Percentiles rank a stretch among this genome's conserved stretches.
Conservation (phyloP, 2,113 vertebrate genomes). For the Dendropsophus ebraccatus region DNA sequence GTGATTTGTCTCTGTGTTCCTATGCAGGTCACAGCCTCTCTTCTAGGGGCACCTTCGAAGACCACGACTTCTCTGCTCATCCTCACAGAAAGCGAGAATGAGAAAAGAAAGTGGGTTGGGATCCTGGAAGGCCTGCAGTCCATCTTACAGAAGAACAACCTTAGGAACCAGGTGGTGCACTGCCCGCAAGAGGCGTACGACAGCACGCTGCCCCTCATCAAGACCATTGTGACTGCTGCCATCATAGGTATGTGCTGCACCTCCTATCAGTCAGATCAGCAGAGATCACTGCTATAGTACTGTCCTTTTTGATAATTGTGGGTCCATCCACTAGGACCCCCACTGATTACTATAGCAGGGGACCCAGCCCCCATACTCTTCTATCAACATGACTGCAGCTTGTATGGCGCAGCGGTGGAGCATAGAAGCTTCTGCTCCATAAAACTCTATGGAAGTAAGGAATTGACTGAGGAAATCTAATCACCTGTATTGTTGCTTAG, state of each 20-base stretch:
- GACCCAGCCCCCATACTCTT: too few species aligned
- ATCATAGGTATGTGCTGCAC: constrained; percentile 80
- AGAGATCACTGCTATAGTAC: too few species aligned
- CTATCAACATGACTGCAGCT: too few species aligned
- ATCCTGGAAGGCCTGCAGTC: constrained; percentile 91
- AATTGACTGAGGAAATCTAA: too few species aligned
- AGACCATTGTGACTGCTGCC: constrained; percentile 84
- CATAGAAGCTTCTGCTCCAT: too few species aligned
- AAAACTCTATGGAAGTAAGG: neutral
- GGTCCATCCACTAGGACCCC: too few species aligned
- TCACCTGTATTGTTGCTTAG: constrained; percentile 70
- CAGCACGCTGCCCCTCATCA: constrained; percentile 90
- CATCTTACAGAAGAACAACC: constrained; percentile 89
- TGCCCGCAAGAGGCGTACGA: constrained; percentile 92
- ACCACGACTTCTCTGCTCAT: constrained; percentile 85
- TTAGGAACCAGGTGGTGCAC: constrained; percentile 85
- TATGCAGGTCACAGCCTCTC: constrained; percentile 87
- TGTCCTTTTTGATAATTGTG: too few species aligned
- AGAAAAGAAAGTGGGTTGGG: constrained; percentile 95
- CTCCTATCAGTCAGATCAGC: neutral
- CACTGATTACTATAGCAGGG: too few species aligned
- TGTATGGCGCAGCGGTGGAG: too few species aligned
- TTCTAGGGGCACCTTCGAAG: constrained; percentile 83
- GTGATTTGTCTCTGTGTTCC: neutral
- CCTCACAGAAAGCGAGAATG: constrained; percentile 91